Base-by-base conservation (phyloP, 2,113 vertebrate genomes). In the Neofelis nebulosa region DNA sequence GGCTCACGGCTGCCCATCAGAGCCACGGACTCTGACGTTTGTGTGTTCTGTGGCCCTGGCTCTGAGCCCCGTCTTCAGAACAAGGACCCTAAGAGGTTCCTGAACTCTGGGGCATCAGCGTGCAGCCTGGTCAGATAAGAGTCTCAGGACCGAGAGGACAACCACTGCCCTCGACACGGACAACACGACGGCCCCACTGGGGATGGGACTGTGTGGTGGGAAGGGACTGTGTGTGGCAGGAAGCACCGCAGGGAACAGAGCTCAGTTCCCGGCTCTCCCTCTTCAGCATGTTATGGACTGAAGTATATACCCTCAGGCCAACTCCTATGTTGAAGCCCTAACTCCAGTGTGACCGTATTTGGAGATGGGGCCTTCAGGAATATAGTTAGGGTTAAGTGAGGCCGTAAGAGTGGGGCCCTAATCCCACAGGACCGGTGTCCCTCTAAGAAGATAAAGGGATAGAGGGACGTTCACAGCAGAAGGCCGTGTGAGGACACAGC, bases 211-310 rank as follows among this genome's bases (percentile, higher is more conserved):
- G 38, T 1, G 9, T 9, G 27, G 38, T 4, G 5, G 55, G 21
- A 61, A 23, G 25, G 33, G 57, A 11, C 4, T 18, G 57, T 2
- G 13, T 2, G 13, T 1, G 27, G 31, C 14, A 5, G 45, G 45
- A 33, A 11, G 36, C 0, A 4, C 41, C 21, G 0, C 0, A 3
- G 1, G 23, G 55, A 7, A 14, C 57, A 8, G 65, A 13, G 69
- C 25, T 1, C 1, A 4, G 7, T 7, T 38, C 14, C 0, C 0
- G 3, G 31, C 31, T 8, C 0, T 0, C 4, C 2, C 14, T 52
- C 10, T 13, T 13, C 4, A 3, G 31, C 61, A 1, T 3, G 23
- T 0, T 23, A 1, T 0, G 8, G 33, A 3, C n/a, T 1, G 21
- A 48, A 19, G 0, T 0, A 8, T 2, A 23, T 1, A 16, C 2